Evolutionary conservation across 2,797 vertebrate genomes (phyloP).

Genomic region (Siniperca scherzeri): DNA sequence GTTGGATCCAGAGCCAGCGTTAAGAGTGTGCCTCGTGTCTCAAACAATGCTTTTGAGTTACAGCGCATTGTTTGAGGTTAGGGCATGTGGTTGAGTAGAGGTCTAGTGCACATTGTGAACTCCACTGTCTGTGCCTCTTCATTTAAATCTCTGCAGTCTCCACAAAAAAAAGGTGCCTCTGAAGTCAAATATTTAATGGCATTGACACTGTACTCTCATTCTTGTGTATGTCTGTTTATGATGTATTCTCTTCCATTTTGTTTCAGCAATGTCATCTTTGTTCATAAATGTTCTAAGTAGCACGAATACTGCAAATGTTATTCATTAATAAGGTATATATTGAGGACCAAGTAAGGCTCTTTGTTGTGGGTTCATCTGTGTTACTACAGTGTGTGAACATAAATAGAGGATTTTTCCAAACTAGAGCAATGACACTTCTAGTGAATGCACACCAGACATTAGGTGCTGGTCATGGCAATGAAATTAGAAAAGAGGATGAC

Average conservation of each 20-base stretch:
- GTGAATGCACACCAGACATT: neutral
- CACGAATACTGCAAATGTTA: neutral
- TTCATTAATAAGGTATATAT: neutral
- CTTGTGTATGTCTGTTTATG: neutral
- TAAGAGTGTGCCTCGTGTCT: slow-evolving; percentile 75
- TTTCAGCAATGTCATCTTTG: neutral
- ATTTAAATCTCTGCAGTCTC: slow-evolving; percentile 38
- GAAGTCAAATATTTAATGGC: slow-evolving; percentile 42
- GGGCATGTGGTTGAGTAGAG: slow-evolving; percentile 54
- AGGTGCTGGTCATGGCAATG: neutral
- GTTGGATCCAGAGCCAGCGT: slow-evolving; percentile 48
- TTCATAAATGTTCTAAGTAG: neutral
- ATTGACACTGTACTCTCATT: neutral
- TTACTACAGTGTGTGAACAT: neutral
- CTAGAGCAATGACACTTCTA: neutral
- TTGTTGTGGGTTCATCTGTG: neutral
- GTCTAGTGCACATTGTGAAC: slow-evolving; percentile 56
- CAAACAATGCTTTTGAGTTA: slow-evolving; percentile 73
- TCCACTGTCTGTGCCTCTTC: slow-evolving; percentile 43
- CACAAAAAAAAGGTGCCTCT: neutral
- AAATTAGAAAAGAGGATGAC: neutral
- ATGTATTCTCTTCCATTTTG: neutral
- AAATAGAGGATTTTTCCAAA: neutral
- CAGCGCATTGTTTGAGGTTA: slow-evolving; percentile 72
- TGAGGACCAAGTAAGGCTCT: neutral